Conservation (phyloP, 2,113 vertebrate genomes). For the Puffinus mauretanicus region DNA sequence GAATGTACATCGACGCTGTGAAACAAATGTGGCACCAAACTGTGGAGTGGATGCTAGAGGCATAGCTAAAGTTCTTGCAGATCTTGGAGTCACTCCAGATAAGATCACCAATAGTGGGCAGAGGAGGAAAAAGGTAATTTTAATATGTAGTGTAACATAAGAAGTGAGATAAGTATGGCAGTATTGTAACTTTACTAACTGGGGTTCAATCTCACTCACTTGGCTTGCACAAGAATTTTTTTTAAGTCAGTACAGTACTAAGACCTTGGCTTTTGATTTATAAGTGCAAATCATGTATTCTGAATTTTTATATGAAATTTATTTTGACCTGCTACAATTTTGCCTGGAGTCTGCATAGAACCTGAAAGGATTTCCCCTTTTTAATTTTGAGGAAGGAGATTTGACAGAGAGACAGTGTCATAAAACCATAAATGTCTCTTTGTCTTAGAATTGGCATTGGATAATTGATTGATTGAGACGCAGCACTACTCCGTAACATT, state of each 20-base stretch:
- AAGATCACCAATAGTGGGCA: slow-evolving; percentile 95
- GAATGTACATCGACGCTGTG: slow-evolving; percentile 97
- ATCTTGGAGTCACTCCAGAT: slow-evolving; percentile 96
- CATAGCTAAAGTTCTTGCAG: slow-evolving; percentile 94
- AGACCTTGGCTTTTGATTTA: background rate
- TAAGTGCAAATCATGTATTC: background rate
- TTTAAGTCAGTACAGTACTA: background rate
- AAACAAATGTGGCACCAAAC: slow-evolving; percentile 95
- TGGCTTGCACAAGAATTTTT: background rate
- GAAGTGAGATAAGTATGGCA: background rate
- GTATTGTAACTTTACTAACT: background rate
- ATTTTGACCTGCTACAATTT: background rate
- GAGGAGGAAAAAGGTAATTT: slow-evolving; percentile 93
- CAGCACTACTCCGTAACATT: background rate
- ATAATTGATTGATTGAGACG: background rate
- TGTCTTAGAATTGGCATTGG: background rate
- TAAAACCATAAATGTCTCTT: background rate
- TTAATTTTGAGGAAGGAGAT: background rate
- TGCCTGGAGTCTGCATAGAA: background rate
- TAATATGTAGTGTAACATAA: background rate
- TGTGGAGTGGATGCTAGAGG: slow-evolving; percentile 96
- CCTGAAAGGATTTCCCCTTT: background rate
- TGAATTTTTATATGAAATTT: background rate
- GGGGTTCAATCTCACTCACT: background rate
- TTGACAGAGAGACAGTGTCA: background rate